A percentile compares a stretch with the other conserved stretches of the same genome.
phyloP scores from a whole-genome alignment of 2,888 invertebrate species.

The Spialia ferax region DNA sequence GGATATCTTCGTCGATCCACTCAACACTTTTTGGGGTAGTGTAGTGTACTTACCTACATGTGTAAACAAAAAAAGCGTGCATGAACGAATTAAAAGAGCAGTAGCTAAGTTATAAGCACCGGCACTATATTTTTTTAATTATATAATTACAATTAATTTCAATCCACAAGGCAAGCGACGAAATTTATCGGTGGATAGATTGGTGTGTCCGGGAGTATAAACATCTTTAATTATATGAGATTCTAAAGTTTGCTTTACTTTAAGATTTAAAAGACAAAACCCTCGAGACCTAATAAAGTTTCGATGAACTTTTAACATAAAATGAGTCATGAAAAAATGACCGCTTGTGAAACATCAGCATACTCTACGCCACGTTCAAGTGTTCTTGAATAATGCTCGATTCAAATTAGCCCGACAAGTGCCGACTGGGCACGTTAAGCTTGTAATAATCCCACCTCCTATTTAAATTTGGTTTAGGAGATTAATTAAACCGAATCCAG shows the following conservation, averaged over 20 bases:
- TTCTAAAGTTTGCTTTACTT: background rate
- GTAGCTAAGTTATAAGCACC: no score
- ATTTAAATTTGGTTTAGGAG: slow-evolving; percentile 79
- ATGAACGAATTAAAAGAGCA: no score
- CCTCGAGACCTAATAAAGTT: background rate
- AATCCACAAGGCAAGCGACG: no score
- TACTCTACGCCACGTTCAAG: slow-evolving; percentile 55
- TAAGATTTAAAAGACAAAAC: background rate
- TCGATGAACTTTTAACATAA: background rate
- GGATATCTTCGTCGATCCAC: no score
- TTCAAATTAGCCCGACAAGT: slow-evolving; percentile 63
- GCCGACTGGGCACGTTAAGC: slow-evolving; percentile 53
- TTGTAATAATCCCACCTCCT: slow-evolving; percentile 57
- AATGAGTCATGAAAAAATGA: slow-evolving; percentile 7
- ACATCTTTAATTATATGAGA: no score
- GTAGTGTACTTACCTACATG: no score
- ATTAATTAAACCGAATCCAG: slow-evolving; percentile 73
- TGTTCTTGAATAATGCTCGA: slow-evolving; percentile 61
- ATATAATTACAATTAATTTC: no score
- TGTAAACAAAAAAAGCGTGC: no score
- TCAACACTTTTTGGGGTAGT: no score
- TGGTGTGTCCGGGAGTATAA: no score
- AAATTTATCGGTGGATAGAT: no score
- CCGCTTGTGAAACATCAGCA: background rate
- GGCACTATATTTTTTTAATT: no score